A percentile compares a stretch with the other conserved stretches of the same genome.
Conservation (phyloP, 2,888 invertebrate species). For the Pasiphila rectangulata region DNA sequence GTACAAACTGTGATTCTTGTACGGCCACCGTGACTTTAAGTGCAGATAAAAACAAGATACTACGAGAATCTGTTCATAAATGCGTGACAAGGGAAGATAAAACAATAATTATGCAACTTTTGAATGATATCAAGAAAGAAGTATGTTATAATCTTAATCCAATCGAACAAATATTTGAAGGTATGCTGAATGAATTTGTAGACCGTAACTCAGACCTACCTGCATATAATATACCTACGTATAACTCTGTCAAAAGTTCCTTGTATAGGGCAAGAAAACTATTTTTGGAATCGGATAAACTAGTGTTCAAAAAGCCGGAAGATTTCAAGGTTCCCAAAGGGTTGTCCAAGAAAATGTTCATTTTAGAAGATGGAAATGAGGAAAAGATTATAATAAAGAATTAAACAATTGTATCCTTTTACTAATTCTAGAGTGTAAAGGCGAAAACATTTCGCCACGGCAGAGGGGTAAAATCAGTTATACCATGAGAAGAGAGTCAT, state of each 20-base stretch:
- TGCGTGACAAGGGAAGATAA: conserved; percentile 9
- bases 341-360: conserved; percentile 12
- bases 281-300: conserved; percentile 16
- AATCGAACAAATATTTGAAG: conserved; percentile 10
- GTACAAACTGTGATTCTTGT: conserved; percentile 15
- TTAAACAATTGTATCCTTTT: too few relatives aligned
- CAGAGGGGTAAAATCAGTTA: too few relatives aligned
- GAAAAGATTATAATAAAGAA: conserved; percentile 18
- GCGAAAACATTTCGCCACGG: too few relatives aligned
- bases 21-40: conserved; percentile 17
- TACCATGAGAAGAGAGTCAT: too few relatives aligned
- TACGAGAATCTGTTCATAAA: conserved; percentile 16
- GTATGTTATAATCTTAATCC: conserved; percentile 7
- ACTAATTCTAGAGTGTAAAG: too few relatives aligned
- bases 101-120: conserved; percentile 12
- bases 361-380: conserved; percentile 20
- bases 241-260: conserved; percentile 5
- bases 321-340: too few relatives aligned
- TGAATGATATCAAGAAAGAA: conserved; percentile 12
- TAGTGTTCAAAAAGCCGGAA: conserved; percentile 12
- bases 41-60: conserved; percentile 15
- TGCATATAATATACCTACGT: conserved; percentile 9
- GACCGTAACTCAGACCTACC: conserved; percentile 5
- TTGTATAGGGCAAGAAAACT: conserved; percentile 20
- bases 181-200: conserved; percentile 8